A percentile compares a stretch with the other conserved stretches of the same genome.
phyloP scores from a whole-genome alignment of 2,113 vertebrate genomes.

The Sphyrna mokarran region DNA sequence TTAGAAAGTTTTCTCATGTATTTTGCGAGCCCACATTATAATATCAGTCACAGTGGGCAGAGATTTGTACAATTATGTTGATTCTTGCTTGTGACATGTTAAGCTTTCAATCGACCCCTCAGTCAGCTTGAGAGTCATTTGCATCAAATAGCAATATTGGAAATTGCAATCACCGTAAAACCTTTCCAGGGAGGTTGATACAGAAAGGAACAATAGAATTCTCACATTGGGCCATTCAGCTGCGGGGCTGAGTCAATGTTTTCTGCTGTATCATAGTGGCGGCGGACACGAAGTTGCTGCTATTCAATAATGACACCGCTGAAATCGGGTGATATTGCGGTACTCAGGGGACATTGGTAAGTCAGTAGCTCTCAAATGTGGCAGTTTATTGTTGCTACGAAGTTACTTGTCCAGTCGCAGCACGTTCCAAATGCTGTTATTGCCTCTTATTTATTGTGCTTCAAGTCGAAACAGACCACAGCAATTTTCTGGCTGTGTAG shows the following conservation, averaged over 20 bases:
- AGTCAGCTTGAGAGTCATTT: not conserved
- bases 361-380: not conserved
- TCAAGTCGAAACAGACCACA: not conserved
- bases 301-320: not conserved
- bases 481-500: not conserved
- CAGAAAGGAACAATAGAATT: not conserved
- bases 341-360: not conserved
- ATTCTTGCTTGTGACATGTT: not conserved
- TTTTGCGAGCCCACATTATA: not conserved
- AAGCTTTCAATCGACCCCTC: not conserved
- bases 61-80: not conserved
- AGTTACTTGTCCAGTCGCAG: not conserved
- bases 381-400: not conserved
- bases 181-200: not conserved
- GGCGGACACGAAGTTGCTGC: not conserved
- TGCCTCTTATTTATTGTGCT: not conserved
- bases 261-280: not conserved
- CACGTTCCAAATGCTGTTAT: no score
- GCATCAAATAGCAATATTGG: not conserved
- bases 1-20: not conserved
- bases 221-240: not conserved
- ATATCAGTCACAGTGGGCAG: not conserved
- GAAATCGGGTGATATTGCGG: not conserved
- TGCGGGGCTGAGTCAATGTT: not conserved
- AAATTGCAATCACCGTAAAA: conserved; percentile 9